These are phyloP conservation scores for Synergus gifuensis DNA, from an alignment of 2,888 invertebrate genomes.

Conservation along the genomic window DNA sequence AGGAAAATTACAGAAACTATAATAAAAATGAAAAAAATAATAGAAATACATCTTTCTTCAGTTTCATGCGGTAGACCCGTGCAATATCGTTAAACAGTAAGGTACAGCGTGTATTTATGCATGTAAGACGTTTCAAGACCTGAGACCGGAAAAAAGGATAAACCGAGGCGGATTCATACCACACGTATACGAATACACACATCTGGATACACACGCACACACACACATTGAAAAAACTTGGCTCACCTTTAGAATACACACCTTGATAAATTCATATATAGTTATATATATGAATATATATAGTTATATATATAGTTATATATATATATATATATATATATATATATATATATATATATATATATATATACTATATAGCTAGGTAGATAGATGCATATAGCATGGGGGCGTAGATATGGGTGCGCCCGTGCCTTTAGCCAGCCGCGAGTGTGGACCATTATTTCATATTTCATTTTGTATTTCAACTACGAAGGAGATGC, in stretches of 20 bases:
- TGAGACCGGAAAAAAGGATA: constrained; percentile 60
- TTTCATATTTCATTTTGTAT: constrained; percentile 78
- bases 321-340: constrained; percentile 54
- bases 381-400: constrained; percentile 66
- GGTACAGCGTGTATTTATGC: background rate
- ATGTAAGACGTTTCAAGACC: background rate
- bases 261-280: constrained; percentile 42
- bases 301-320: too few species aligned
- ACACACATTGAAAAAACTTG: background rate
- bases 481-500: constrained; percentile 71
- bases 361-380: constrained; percentile 55
- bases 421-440: constrained; percentile 76
- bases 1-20: background rate
- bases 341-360: constrained; percentile 52
- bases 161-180: constrained; percentile 67
- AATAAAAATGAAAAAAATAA: background rate
- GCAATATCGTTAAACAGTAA: constrained; percentile 5
- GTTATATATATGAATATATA: constrained; percentile 50
- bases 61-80: background rate
- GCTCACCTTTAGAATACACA: constrained; percentile 52
- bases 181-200: constrained; percentile 43
- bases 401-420: constrained; percentile 78
- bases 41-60: background rate
- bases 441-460: constrained; percentile 77
- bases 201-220: background rate